Evolutionary conservation across 2,888 invertebrate genomes (phyloP), one percentile per base, ranked within the genome.

Genomic region (Cordilura impudica): DNA sequence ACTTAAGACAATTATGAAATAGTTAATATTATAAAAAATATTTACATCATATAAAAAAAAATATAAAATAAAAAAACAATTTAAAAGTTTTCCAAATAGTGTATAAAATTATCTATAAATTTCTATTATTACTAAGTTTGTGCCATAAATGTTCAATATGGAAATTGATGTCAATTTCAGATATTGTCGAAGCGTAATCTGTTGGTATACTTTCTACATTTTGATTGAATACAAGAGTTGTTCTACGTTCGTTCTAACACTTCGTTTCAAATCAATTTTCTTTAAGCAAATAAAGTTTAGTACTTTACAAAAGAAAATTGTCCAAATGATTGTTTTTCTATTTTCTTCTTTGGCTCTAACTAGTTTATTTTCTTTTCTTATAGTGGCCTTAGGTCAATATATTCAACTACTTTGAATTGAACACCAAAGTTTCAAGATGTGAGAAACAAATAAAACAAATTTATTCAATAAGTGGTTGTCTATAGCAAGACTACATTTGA

Each of bases 231-330:
- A 35, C 35, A 35, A n/a, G 35, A 19, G 49, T 29, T 35, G 7
- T 53, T 39, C n/a, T n/a, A n/a, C n/a, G 7, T 35, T 23, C 31
- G 3, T 51, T 51, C 54, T 65, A 65, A 47, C 26, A 43, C 43
- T 53, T 56, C 23, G 19, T 21, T 65, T 47, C 47, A 65, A 56
- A 26, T 49, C 19, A 49, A 63, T 63, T 56, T 72, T 54, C 23
- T 35, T 35, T 43, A 63, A 56, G 47, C n/a, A 72, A 72, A 56
- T 54, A 56, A 35, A 54, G n/a, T 35, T 45, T 26, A 26, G 26
- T 29, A 23, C n/a, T 39, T 21, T 58, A 19, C 19, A 66, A 43
- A 66, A 67, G 66, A 19, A 45, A 67, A 67, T 56, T 31, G 47
- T 14, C 67, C 29, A 56, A 45, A 18, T 19, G 8, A 67, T 56